Evolutionary conservation across 2,888 invertebrate genomes (phyloP).

Genomic region (Lordiphosa andalusiaca): DNA sequence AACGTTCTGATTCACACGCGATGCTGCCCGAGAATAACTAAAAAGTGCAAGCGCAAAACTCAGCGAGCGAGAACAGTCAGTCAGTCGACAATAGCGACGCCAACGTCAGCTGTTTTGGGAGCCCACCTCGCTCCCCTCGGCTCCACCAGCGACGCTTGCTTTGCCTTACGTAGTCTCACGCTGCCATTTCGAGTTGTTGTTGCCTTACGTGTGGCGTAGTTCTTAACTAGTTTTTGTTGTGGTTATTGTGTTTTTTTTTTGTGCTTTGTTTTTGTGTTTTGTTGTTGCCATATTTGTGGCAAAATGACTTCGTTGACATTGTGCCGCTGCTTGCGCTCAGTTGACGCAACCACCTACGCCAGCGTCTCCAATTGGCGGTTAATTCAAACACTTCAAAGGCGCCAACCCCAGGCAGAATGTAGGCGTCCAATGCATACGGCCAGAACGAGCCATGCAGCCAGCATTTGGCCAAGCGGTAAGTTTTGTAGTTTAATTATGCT

Average conservation of each 20-base stretch:
- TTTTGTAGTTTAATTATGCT: constrained; percentile 48
- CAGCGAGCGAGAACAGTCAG: constrained; percentile 37
- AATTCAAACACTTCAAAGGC: constrained; percentile 66
- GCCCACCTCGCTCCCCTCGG: background rate
- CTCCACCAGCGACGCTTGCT: constrained; percentile 29
- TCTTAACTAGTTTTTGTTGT: constrained; percentile 47
- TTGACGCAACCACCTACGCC: constrained; percentile 39
- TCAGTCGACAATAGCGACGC: constrained; percentile 24
- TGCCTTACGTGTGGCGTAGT: constrained; percentile 48
- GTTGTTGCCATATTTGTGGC: constrained; percentile 31
- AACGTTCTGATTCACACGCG: constrained; percentile 59
- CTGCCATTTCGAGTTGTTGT: constrained; percentile 22
- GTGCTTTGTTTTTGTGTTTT: too few relatives aligned
- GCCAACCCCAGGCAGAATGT: constrained; percentile 50
- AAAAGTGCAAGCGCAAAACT: constrained; percentile 66
- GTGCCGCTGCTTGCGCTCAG: constrained; percentile 43
- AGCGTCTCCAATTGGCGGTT: constrained; percentile 48
- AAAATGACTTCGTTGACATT: constrained; percentile 62
- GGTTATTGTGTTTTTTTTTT: constrained; percentile 18
- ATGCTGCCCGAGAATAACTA: constrained; percentile 55
- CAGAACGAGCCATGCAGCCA: constrained; percentile 22
- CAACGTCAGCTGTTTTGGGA: constrained; percentile 59
- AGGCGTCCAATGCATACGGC: constrained; percentile 48
- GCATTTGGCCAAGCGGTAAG: constrained; percentile 46
- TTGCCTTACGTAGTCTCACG: constrained; percentile 7